Base-by-base conservation (phyloP, 2,797 vertebrate genomes). In the Gobio occitaniae region DNA sequence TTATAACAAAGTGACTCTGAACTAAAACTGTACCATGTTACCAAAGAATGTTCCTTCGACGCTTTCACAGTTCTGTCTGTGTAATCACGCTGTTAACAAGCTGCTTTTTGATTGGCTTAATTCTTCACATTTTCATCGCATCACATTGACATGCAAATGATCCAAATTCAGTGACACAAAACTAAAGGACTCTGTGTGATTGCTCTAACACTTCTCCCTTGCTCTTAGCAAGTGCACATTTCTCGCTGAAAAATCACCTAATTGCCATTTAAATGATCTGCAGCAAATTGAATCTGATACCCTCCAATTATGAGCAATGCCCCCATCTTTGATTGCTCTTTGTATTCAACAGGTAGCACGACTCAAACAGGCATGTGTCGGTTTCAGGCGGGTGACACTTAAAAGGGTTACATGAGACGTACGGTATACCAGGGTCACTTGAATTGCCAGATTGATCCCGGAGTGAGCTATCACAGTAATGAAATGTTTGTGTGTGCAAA, bases 401-500 rank as follows among this genome's bases (percentile, higher is more conserved):
- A 81, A 75, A 88, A 83, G 82, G 77, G 66, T 77, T 66, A 66
- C 66, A 68, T 74, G 48, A 41, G 75, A 12, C 8, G n/a, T 84
- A 81, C 68, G 56, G 77, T 74, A 25, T 41, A 72, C 17, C 76
- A 38, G 68, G 66, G 74, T 85, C 87, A 77, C 84, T 63, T 65
- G 83, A 84, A 87, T 81, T 76, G 75, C 69, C 47, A 44, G 76
- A 71, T 59, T 87, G 83, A 75, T 88, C 71, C 78, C n/a, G 1
- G 72, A 87, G 76, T 80, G 82, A 85, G 88, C 81, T 82, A 87
- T 88, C 79, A 82, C 68, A 36, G 75, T 81, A 71, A 69, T 75
- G 47, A 74, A 85, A 72, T 82, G 83, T 90, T 87, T 88, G 84
- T 85, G 86, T 81, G 77, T 70, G 81, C 80, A 87, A 86, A 87